These are phyloP conservation scores for Lithophane semibrunnea DNA, from an alignment of 2,888 invertebrate species.

Conservation along the genomic window DNA sequence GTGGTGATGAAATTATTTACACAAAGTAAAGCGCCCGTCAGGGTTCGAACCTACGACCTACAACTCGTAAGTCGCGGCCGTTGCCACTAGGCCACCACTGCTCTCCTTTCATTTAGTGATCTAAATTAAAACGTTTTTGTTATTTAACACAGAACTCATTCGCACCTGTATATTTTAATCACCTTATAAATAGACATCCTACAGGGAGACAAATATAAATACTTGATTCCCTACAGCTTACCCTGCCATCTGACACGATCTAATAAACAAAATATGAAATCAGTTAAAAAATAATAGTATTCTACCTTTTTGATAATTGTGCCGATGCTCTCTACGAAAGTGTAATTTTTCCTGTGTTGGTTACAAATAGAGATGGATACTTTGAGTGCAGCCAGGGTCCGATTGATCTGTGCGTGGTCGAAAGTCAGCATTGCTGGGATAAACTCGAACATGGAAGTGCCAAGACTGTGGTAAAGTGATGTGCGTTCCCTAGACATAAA, in stretches of 20 bases:
- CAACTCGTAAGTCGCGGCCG: no score
- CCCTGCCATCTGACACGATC: background rate
- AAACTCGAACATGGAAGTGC: slow-evolving; percentile 96
- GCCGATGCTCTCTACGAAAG: slow-evolving; percentile 95
- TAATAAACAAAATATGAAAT: slow-evolving; percentile 8
- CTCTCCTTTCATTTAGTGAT: background rate
- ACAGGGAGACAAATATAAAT: background rate
- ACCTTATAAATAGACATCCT: background rate
- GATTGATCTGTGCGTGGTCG: slow-evolving; percentile 94
- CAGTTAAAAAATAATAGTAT: background rate
- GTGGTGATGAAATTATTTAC: no score
- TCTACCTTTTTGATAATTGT: slow-evolving; percentile 92
- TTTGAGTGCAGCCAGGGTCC: slow-evolving; percentile 94
- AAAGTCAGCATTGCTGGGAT: slow-evolving; percentile 98
- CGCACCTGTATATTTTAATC: background rate
- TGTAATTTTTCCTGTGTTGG: slow-evolving; percentile 92
- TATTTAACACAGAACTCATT: background rate
- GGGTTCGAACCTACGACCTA: no score
- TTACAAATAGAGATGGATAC: slow-evolving; percentile 95
- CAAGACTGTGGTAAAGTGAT: slow-evolving; percentile 98
- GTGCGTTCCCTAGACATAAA: slow-evolving; percentile 91
- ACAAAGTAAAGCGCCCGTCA: no score
- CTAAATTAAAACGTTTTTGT: background rate
- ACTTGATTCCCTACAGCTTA: background rate
- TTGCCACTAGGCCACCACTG: no score